Percentiles rank a stretch among this genome's conserved stretches.
phyloP scores from a whole-genome alignment of 2,888 invertebrate genomes.

The Chrysomela aeneicollis region DNA sequence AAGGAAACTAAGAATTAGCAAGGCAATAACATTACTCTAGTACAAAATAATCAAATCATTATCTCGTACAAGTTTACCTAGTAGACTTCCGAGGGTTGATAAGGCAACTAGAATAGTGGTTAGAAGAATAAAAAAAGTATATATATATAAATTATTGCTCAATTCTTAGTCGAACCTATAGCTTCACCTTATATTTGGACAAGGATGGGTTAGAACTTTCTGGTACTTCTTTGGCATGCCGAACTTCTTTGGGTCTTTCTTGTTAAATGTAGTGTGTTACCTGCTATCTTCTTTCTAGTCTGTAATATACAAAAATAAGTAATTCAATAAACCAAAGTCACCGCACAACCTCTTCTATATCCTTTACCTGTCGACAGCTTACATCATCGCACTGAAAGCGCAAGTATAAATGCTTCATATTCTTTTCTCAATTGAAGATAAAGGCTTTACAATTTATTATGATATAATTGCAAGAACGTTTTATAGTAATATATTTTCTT shows the following conservation, averaged over 20 bases:
- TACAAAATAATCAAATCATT: too few relatives aligned
- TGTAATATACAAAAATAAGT: slow-evolving; percentile 28
- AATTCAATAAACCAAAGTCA: slow-evolving; percentile 46
- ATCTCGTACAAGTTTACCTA: too few relatives aligned
- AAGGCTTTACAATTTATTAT: slow-evolving; percentile 28
- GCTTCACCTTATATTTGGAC: too few relatives aligned
- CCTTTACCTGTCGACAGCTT: slow-evolving; percentile 41
- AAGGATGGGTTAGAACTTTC: not conserved
- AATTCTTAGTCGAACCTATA: not conserved
- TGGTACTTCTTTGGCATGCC: not conserved
- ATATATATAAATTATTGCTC: not conserved
- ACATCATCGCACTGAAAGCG: slow-evolving; percentile 54
- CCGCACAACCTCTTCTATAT: slow-evolving; percentile 37
- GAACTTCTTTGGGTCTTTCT: slow-evolving; percentile 4
- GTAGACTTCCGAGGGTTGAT: too few relatives aligned
- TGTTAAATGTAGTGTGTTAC: slow-evolving; percentile 8
- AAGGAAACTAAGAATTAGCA: too few relatives aligned
- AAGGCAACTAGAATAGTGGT: too few relatives aligned
- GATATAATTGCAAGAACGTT: slow-evolving; percentile 40
- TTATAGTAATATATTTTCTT: slow-evolving; percentile 46
- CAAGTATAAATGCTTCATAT: slow-evolving; percentile 53
- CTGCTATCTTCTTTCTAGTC: slow-evolving; percentile 38
- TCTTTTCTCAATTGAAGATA: slow-evolving; percentile 24
- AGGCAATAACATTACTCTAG: too few relatives aligned
- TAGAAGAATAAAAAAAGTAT: too few relatives aligned